Evolutionary conservation across 2,113 vertebrate species (phyloP), one percentile per base, ranked within the genome.

Genomic region (Equus przewalskii): DNA sequence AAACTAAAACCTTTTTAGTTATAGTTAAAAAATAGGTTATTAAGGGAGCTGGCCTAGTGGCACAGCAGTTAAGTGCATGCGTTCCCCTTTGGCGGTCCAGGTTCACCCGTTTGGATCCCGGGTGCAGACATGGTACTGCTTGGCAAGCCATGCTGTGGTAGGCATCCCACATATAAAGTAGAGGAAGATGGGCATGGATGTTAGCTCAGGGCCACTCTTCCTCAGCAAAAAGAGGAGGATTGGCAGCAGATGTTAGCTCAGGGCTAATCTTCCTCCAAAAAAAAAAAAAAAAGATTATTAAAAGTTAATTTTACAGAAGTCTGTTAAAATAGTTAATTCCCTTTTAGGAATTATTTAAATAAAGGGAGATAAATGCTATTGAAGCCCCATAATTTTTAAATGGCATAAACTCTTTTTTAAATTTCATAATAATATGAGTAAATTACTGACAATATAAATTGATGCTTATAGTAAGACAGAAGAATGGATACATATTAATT

Each of bases 361-460:
- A 95, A 75, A 41, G 9, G 51, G 24, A 88, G 46, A 62, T 58
- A 54, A 88, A 97, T 6, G 21, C 78, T 84, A 58, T 60, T 0
- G 8, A 91, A 79, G 1, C 21, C 9, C 7, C 24, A 26, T 36
- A 70, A 46, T 88, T 93, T 96, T 83, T 54, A 78, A 78, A 58
- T 78, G 16, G 18, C 24, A 93, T 54, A 91, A 54, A 72, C 6
- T 67, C 58, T 73, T 89, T 60, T 90, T 33, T 19, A 75, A 80
- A 69, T 75, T 84, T 80, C 4, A 41, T 78, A 94, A 58, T 73
- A 76, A 82, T 88, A 22, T 60, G 56, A 95, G 33, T 18, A 72
- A 88, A 64, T 73, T 88, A 67, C 6, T 64, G 15, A 80, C 41
- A 89, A 36, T 62, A 54, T 90, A 91, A 83, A 56, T 92, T 88